Conservation (phyloP, 2,113 vertebrate species). For the Neogobius melanostomus region DNA sequence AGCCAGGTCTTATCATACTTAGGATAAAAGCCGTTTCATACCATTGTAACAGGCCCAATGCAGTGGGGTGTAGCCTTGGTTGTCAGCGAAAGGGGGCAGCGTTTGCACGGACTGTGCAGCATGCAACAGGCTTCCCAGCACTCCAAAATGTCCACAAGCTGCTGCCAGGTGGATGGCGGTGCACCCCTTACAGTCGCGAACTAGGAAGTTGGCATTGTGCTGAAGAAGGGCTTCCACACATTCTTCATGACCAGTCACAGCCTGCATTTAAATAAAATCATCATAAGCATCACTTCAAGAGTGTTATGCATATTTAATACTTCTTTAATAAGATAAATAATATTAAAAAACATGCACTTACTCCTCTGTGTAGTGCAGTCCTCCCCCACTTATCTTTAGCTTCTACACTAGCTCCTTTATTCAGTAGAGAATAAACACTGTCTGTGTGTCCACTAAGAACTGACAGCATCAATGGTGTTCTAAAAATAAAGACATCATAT, state of each 20-base stretch:
- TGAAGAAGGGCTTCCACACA: conserved; percentile 95
- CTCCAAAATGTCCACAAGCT: conserved; percentile 91
- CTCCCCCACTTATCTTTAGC: conserved; percentile 98
- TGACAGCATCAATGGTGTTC: conserved; percentile 95
- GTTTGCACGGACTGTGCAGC: conserved; percentile 84
- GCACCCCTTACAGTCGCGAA: conserved; percentile 88
- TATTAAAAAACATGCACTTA: conserved; percentile 66
- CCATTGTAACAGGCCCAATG: conserved; percentile 99
- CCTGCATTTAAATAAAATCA: conserved; percentile 67
- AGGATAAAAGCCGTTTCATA: conserved; percentile 54
- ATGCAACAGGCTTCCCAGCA: conserved; percentile 92
- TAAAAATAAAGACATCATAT: conserved; percentile 54
- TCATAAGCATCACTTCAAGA: neutral
- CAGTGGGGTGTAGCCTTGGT: conserved; percentile 95
- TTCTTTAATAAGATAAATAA: neutral
- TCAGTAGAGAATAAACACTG: conserved; percentile 93
- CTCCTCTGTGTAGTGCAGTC: conserved; percentile 94
- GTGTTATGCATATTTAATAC: neutral
- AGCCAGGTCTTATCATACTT: too few relatives aligned
- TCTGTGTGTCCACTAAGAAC: conserved; percentile 97
- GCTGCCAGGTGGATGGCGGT: conserved; percentile 94
- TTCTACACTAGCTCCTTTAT: conserved; percentile 93
- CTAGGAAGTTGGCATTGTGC: conserved; percentile 87
- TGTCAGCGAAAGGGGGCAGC: conserved; percentile 86
- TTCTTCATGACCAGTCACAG: conserved; percentile 94